Base-by-base conservation (phyloP, 2,888 invertebrate species). In the Catocala nupta region DNA sequence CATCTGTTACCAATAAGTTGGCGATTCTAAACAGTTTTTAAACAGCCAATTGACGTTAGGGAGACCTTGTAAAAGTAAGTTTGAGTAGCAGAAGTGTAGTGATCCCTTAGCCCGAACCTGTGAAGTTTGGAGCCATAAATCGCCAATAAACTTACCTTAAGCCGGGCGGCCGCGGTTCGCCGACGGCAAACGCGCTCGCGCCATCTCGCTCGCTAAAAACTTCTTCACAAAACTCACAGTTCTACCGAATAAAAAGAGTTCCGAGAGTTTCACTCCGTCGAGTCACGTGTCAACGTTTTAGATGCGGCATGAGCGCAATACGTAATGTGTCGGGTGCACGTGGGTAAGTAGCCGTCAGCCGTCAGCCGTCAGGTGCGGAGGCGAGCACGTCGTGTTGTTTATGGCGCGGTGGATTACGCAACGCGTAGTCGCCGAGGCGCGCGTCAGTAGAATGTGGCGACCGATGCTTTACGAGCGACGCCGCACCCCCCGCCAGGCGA, bases 391-490 rank as follows among this genome's bases (percentile, higher is more conserved):
- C 88, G 89, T 87, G 89, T 92, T 93, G 93, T 94, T 93, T 93
- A 93, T 92, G 90, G 90, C 90, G 90, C 91, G 91, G 84, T 82
- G 85, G 65, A 78, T 93, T 93, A 93, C 93, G 93, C 93, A 93
- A 93, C 93, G 93, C 93, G 93, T 93, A 90, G 90, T 93, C 93
- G 91, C 92, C 90, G 88, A 89, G 92, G 88, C 92, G 93, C 92
- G 93, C 94, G 94, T 94, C 93, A 93, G 91, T 90, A 85, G 93
- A 94, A 92, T 92, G 93, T 93, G 94, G 89, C 92, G 91, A 86
- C 89, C 92, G 93, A 93, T 93, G 93, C 83, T 94, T 94, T 94
- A 94, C 93, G 93, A 93, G 88, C 93, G 89, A 88, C 90, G 90
- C 87, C 89, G 88, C 91, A 84, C 92, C 89, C 87, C 87, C 87